These are phyloP conservation scores for Vimba vimba DNA, from an alignment of 2,113 vertebrate genomes.

Conservation along the genomic window DNA sequence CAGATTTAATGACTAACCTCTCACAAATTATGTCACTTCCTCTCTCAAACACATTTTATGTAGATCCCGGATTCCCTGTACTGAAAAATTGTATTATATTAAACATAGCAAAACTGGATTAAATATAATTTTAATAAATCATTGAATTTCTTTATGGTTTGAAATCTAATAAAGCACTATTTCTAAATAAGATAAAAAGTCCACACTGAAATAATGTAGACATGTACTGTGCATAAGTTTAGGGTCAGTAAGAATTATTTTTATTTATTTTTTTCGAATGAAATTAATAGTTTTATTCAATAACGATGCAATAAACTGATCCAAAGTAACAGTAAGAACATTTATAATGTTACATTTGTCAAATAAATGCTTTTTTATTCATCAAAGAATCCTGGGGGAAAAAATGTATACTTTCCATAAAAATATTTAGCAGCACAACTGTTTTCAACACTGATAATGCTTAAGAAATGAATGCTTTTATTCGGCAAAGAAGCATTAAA, in stretches of 20 bases:
- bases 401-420: no score
- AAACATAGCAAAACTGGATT: background rate
- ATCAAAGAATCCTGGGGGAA: background rate
- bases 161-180: background rate
- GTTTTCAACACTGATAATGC: no score
- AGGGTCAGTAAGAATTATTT: background rate
- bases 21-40: constrained; percentile 18
- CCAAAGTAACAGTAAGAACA: background rate
- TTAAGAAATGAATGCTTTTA: background rate
- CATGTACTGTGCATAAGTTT: background rate
- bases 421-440: no score
- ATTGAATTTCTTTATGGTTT: background rate
- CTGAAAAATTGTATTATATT: background rate
- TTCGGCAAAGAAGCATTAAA: background rate
- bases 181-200: background rate
- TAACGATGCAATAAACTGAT: background rate
- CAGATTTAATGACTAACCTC: constrained; percentile 38
- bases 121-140: background rate
- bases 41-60: background rate
- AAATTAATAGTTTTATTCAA: background rate
- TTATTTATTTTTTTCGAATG: background rate
- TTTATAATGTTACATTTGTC: background rate
- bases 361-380: background rate
- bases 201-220: background rate
- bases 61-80: background rate